Base-by-base conservation (phyloP, 2,797 vertebrate species). In the Crax fasciolata region DNA sequence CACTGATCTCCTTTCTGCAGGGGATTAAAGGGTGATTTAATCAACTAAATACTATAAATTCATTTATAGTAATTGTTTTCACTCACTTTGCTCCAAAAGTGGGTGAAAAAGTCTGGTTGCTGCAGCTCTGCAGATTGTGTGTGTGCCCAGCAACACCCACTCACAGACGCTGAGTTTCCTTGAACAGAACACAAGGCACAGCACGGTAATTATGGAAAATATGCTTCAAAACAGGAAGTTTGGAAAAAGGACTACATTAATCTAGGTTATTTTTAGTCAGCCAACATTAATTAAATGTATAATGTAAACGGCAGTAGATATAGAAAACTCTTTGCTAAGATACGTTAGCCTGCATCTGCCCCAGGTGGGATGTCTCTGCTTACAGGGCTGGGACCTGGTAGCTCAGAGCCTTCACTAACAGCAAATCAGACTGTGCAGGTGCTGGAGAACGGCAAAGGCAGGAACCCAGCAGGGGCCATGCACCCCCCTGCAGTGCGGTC, bases 11-110 rank as follows among this genome's bases (percentile, higher is more conserved):
- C 70, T 72, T 44, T 71, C 43, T 19, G 76, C 35, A 10, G 41
- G 24, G 71, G 70, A 82, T 89, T 94, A 86, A 59, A 25, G 43
- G 48, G 80, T 5, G 92, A 55, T 95, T 95, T 93, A 49, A 94
- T 81, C 95, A 80, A 70, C 70, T 35, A 70, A 46, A 82, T 52
- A 51, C 80, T 28, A 18, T 57, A 84, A 32, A 87, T 67, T 89
- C 59, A 61, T 78, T 84, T 89, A 84, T 24, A 59, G 41, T 24
- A 10, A 73, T 74, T 90, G 77, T 78, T 95, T 87, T 78, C 67
- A 30, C 76, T 84, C 58, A 1, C 61, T 89, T 73, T 46, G n/a
- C 59, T 38, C 43, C 63, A 8, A 27, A 92, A 80, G 49, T 10
- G 24, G 16, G 39, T 13, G 49, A 28, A 58, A 9, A 62, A 24